phyloP scores from a whole-genome alignment of 2,888 invertebrate genomes.

The Pterostichus madidus region DNA sequence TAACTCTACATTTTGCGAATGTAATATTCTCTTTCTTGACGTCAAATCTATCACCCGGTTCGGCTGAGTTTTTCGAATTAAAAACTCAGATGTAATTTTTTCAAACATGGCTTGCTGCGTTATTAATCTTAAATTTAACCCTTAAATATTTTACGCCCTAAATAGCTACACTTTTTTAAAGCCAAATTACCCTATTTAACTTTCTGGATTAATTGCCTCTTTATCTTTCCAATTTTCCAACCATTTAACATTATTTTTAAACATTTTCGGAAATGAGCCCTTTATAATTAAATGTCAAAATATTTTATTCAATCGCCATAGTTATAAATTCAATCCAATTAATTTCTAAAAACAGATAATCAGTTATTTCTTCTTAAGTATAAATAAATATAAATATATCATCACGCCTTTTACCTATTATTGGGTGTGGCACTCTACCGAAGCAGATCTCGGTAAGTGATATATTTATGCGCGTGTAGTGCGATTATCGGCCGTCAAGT shows the following conservation, averaged over 20 bases:
- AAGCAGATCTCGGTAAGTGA: no score
- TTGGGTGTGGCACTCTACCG: no score
- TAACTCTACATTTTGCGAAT: slow-evolving; percentile 37
- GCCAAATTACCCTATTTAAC: slow-evolving; percentile 27
- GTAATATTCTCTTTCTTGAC: slow-evolving; percentile 49
- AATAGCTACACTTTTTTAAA: slow-evolving; percentile 40
- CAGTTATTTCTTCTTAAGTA: no score
- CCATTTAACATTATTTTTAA: slow-evolving; percentile 18
- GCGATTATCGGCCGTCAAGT: no score
- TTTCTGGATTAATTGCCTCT: slow-evolving; percentile 40
- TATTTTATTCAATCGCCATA: no score
- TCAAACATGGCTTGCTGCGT: slow-evolving; percentile 42
- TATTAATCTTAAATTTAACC: slow-evolving; percentile 38
- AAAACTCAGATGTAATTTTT: slow-evolving; percentile 45
- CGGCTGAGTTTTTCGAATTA: slow-evolving; percentile 32
- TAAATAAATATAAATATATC: no score
- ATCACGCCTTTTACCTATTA: no score
- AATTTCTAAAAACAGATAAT: no score
- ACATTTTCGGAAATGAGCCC: no score
- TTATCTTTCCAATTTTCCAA: slow-evolving; percentile 37
- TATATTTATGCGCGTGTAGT: no score
- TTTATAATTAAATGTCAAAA: no score
- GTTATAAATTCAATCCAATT: no score
- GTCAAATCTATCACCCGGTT: slow-evolving; percentile 39
- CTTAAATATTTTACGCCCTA: slow-evolving; percentile 41